These are phyloP conservation scores for Dendrocincla tyrannina DNA, from an alignment of 2,797 vertebrate species.

Conservation along the genomic window DNA sequence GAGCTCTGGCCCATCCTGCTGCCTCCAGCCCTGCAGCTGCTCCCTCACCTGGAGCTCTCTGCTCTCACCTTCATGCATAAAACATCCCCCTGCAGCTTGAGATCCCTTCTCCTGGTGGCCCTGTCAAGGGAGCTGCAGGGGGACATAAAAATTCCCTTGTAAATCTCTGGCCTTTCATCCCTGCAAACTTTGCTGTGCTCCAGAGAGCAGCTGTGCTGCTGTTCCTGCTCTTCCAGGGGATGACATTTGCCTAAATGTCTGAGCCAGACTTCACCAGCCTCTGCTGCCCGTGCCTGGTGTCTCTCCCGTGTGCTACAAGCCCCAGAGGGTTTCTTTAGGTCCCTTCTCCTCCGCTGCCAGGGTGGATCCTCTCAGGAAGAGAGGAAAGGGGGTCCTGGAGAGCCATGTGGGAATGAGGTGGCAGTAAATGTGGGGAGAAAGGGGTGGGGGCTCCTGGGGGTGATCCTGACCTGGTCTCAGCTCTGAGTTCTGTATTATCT, in stretches of 20 bases:
- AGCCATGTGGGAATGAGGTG: accelerated
- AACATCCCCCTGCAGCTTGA: background rate
- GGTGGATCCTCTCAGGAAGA: background rate
- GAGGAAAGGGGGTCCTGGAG: accelerated
- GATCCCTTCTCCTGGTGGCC: background rate
- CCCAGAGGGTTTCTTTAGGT: background rate
- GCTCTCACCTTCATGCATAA: background rate
- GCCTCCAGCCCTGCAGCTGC: background rate
- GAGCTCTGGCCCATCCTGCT: background rate
- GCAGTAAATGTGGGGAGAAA: background rate
- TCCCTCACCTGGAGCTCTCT: background rate
- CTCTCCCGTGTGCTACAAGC: background rate
- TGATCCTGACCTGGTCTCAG: background rate
- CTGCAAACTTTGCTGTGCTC: background rate
- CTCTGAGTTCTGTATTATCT: background rate
- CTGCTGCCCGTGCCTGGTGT: too few relatives aligned
- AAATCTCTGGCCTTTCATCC: background rate
- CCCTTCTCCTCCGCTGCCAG: background rate
- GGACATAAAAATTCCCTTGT: background rate
- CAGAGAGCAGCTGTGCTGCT: background rate
- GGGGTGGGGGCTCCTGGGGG: background rate
- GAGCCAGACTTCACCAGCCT: background rate
- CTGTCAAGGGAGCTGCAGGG: background rate
- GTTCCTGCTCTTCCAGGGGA: background rate
- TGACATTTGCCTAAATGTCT: background rate